Percentiles rank a stretch among this genome's conserved stretches.
phyloP scores from a whole-genome alignment of 2,888 invertebrate species.

The Elgonia sp. region DNA sequence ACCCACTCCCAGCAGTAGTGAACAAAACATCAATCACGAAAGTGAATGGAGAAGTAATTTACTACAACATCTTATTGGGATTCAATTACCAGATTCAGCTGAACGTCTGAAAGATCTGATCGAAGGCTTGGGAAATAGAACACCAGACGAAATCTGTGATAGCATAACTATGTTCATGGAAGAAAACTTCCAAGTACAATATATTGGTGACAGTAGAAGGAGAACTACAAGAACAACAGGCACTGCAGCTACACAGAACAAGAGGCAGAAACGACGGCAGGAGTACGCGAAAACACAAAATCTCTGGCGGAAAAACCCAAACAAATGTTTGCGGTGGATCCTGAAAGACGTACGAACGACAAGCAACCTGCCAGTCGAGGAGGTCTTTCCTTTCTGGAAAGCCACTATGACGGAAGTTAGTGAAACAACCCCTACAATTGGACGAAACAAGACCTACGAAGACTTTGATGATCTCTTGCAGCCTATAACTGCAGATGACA shows the following conservation, averaged over 20 bases:
- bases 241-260: neutral
- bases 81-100: too few species aligned
- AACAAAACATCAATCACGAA: neutral
- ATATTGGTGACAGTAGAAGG: too few species aligned
- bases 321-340: conserved; percentile 38
- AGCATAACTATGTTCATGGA: too few species aligned
- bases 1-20: neutral
- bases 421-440: neutral
- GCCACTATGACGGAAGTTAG: neutral
- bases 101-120: too few species aligned
- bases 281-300: conserved; percentile 40
- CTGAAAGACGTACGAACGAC: conserved; percentile 13
- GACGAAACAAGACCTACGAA: neutral
- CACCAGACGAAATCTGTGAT: too few species aligned
- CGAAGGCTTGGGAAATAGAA: too few species aligned
- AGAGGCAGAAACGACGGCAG: neutral
- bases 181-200: neutral
- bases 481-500: neutral
- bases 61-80: too few species aligned
- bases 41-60: neutral
- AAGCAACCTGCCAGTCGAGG: neutral
- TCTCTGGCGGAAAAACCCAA: conserved; percentile 38
- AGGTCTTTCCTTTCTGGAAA: conserved; percentile 29
- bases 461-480: neutral
- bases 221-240: neutral